These are phyloP conservation scores for Sinonovacula constricta DNA, from an alignment of 1,140 invertebrate species.

Conservation along the genomic window DNA sequence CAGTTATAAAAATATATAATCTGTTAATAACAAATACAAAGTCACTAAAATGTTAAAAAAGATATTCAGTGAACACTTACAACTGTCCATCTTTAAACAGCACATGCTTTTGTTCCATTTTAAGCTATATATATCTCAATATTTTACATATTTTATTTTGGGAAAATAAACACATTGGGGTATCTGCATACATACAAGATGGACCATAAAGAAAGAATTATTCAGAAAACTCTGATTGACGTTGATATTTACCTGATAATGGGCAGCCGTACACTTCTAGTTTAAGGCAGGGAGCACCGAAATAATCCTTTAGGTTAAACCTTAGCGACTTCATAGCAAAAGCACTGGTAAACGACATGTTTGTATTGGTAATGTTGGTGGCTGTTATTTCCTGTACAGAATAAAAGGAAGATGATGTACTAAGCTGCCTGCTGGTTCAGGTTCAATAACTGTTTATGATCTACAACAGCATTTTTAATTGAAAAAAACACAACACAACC, in stretches of 20 bases:
- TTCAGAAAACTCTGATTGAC: not conserved
- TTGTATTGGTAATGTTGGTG: not conserved
- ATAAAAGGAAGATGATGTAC: not conserved
- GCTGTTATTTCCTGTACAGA: conserved; percentile 16
- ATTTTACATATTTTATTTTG: not conserved
- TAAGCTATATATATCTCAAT: not conserved
- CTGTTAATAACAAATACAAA: not conserved
- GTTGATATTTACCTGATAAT: not conserved
- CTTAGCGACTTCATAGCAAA: conserved; percentile 7
- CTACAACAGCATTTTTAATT: not conserved
- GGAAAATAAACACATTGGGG: not conserved
- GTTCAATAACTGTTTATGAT: too few relatives aligned
- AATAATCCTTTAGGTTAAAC: conserved; percentile 3
- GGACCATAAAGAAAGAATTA: not conserved
- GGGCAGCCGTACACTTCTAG: conserved; percentile 32
- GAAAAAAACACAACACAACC: not conserved
- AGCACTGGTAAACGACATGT: not conserved
- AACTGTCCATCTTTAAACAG: not conserved
- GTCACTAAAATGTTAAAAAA: not conserved
- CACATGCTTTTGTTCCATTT: not conserved
- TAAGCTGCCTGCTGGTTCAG: not conserved
- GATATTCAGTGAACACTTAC: not conserved
- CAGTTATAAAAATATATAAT: not conserved
- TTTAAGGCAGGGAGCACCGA: conserved; percentile 14
- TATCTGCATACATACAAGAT: too few relatives aligned